Base-by-base conservation (phyloP, 1,140 invertebrate species). In the Apis mellifera region DNA sequence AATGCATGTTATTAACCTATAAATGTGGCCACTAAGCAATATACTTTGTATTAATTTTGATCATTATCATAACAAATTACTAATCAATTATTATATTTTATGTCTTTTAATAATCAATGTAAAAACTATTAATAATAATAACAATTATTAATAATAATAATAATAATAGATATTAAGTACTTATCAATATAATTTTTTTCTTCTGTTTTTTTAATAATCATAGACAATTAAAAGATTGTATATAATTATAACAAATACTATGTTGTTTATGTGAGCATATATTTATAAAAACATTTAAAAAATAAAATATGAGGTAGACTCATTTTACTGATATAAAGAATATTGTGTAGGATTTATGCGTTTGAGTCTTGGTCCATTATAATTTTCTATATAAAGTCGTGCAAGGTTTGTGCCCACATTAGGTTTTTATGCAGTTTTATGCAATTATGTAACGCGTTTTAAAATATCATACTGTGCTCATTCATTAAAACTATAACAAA, bases 301-400 rank as follows among this genome's bases (percentile, higher is more conserved):
- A 85, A 59, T 78, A 88, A 87, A 87, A 83, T 69, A 78, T 86
- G 86, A 89, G 86, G 87, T 89, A 89, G 86, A 89, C 85, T 77
- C 76, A 85, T 54, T 66, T 83, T 88, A 88, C 57, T 11, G 64
- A 75, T 87, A 42, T 78, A 82, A 89, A 68, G 65, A 88, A 86
- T 80, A 86, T 77, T 62, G 68, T 59, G 66, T 64, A 26, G 5
- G 57, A 62, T 82, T n/a, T 75, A 84, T 84, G 84, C 65, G 64
- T 79, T 69, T 84, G 42, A 55, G 55, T 84, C 73, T 89, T 89
- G 78, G 84, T 89, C 82, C 84, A 82, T 89, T 78, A 19, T 75
- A 75, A 60, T 75, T 62, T 66, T 65, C 19, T 70, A 48, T 82
- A 64, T n/a, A 84, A 77, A 87, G 13, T 77, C 62, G 32, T 79